phyloP scores from a whole-genome alignment of 2,797 vertebrate species.

The Lophius americanus region DNA sequence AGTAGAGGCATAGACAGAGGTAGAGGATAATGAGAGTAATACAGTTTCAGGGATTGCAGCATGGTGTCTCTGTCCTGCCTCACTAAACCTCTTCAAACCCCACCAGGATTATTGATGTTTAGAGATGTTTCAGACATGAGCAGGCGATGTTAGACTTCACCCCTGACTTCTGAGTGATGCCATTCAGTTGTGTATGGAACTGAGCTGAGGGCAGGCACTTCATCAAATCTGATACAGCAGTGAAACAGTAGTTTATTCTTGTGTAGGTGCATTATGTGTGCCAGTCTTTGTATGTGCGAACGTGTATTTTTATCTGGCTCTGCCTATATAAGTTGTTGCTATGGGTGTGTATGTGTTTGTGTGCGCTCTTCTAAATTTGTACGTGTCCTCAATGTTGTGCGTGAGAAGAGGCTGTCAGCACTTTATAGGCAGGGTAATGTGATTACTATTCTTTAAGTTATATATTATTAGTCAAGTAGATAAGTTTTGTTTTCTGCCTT shows the following conservation, averaged over 20 bases:
- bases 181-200: slow-evolving; percentile 13
- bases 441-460: not conserved
- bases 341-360: slow-evolving; percentile 3
- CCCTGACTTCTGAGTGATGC: slow-evolving; percentile 35
- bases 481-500: not conserved
- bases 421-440: not conserved
- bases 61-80: slow-evolving; percentile 37
- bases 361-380: not conserved
- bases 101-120: slow-evolving; percentile 51
- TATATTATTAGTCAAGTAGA: not conserved
- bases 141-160: slow-evolving; percentile 36
- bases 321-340: slow-evolving; percentile 13
- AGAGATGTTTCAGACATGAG: slow-evolving; percentile 47
- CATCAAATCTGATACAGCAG: slow-evolving; percentile 13
- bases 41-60: slow-evolving; percentile 21
- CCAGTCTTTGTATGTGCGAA: not conserved
- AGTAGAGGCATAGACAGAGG: not conserved
- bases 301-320: slow-evolving; percentile 13
- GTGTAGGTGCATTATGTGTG: not conserved
- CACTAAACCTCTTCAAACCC: slow-evolving; percentile 44
- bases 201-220: slow-evolving; percentile 5
- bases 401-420: slow-evolving; percentile 13
- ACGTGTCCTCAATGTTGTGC: not conserved
- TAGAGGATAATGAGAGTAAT: not conserved
- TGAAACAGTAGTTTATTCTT: slow-evolving; percentile 16